A percentile compares a stretch with the other conserved stretches of the same genome.
Conservation (phyloP, 2,888 invertebrate genomes). For the Drosophila imparisetae region DNA sequence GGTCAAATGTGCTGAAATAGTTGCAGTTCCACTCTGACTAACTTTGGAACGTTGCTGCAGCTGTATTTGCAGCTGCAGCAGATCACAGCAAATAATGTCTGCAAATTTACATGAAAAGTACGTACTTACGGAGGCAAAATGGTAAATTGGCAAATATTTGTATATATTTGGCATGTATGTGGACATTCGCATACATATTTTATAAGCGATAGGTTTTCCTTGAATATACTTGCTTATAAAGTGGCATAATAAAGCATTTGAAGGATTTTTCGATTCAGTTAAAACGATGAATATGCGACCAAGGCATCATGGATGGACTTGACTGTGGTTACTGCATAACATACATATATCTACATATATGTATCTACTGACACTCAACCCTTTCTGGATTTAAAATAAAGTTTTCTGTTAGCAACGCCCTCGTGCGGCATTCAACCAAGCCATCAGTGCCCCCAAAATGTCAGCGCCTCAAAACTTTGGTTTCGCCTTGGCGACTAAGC, state of each 20-base stretch:
- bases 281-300: not conserved
- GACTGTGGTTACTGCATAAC: not conserved
- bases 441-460: constrained; percentile 58
- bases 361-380: not conserved
- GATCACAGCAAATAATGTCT: constrained; percentile 10
- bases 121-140: not conserved
- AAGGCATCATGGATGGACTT: not conserved
- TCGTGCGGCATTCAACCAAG: constrained; percentile 20
- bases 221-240: not conserved
- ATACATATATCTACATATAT: not conserved
- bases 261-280: not conserved
- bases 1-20: constrained; percentile 44
- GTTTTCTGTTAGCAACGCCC: constrained; percentile 15
- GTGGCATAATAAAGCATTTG: not conserved
- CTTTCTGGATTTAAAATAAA: constrained; percentile 7
- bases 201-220: not conserved
- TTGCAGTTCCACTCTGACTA: constrained; percentile 37
- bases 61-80: constrained; percentile 21
- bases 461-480: constrained; percentile 60
- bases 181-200: not conserved
- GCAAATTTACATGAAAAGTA: constrained; percentile 4
- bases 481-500: constrained; percentile 46
- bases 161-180: not conserved
- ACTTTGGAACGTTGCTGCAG: constrained; percentile 14
- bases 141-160: constrained; percentile 6